Base-by-base conservation (phyloP, 1,140 invertebrate species). In the Chrysoperla carnea region DNA sequence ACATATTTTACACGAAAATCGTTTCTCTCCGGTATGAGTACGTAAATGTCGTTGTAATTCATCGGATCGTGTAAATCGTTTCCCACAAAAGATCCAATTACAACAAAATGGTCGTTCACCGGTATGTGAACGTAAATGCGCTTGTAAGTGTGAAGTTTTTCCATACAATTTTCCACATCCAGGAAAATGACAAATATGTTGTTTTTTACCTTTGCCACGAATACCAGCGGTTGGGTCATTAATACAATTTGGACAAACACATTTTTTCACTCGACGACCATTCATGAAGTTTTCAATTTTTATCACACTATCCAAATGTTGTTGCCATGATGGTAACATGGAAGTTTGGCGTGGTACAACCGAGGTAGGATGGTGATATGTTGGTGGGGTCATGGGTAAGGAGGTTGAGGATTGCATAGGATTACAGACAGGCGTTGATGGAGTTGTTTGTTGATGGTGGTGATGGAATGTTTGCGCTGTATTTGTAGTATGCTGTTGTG, bases 101-200 rank as follows among this genome's bases (percentile, higher is more conserved):
- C 89, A 93, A 0, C 70, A 59, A 50, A 77, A 81, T 0, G 77
- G 77, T 17, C 82, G 61, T 52, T 88, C 84, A 1, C 84, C 84
- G 0, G 76, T 81, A 49, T 88, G 85, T 82, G 79, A 88, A 31
- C 86, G 68, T 0, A 90, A 59, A 62, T 91, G 87, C 0, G 86
- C 87, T 53, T 90, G 79, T 13, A 93, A 58, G 58, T 94, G 88
- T 0, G 85, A 91, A 0, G 88, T 91, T 57, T 93, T 93, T 0
- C 84, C 84, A 54, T 93, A 94, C 8, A 87, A 76, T 59, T 92
- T 91, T 42, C 77, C 78, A 61, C 91, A 95, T n/a, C 84, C 86
- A 5, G 81, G 74, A 23, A 90, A 76, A 61, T 94, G 87, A 59
- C 91, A 95, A 11, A 87, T 76, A 59, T 96, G 91, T 48, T 84